Evolutionary conservation across 23 tunicate genomes (phyloP).

Genomic region (Ascidia mentula): DNA sequence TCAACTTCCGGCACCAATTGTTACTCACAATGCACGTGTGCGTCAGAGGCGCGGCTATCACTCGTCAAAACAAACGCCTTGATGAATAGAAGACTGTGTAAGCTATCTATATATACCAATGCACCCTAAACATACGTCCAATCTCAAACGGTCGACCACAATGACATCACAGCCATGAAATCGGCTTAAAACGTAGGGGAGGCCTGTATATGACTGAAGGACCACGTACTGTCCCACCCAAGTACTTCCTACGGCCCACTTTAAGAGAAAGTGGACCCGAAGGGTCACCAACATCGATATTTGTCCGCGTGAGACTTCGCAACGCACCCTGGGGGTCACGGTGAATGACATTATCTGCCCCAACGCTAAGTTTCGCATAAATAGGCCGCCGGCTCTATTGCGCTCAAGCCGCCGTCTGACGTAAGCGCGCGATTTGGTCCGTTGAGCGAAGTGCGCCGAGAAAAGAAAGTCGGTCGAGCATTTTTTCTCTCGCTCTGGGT

Average conservation of each 20-base stretch:
- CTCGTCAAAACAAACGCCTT: not conserved
- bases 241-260: not conserved
- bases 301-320: not conserved
- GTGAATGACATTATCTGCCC: not conserved
- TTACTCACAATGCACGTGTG: not conserved
- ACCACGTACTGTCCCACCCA: not conserved
- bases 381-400: not conserved
- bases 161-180: not conserved
- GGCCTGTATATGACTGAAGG: not conserved
- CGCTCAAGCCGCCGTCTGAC: constrained; percentile 9
- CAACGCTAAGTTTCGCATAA: not conserved
- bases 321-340: not conserved
- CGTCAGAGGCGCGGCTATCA: constrained; percentile 4
- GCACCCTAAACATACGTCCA: not conserved
- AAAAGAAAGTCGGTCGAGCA: not conserved
- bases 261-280: not conserved
- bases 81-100: not conserved
- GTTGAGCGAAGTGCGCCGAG: constrained; percentile 3
- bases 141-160: not conserved
- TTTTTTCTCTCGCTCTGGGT: not conserved
- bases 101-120: not conserved
- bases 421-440: not conserved
- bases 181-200: not conserved
- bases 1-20: not conserved
- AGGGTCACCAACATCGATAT: not conserved